phyloP scores from a whole-genome alignment of 2,888 invertebrate species.

The Ornithoptera alexandrae region DNA sequence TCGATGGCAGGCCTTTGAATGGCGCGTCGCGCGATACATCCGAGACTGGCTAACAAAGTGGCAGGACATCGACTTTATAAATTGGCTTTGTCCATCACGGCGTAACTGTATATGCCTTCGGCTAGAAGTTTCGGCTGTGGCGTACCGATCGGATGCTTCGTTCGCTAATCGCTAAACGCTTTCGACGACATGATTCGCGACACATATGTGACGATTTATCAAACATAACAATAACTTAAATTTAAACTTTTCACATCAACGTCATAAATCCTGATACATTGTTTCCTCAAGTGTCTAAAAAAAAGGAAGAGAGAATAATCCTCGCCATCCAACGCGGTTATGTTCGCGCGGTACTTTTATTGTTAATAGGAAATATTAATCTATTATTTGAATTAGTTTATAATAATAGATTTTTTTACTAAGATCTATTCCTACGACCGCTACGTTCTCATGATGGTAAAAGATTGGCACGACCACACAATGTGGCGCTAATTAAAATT shows the following conservation, averaged over 20 bases:
- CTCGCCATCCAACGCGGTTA: too few species aligned
- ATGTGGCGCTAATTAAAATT: too few species aligned
- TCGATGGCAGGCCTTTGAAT: conserved; percentile 68
- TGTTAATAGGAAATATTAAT: too few species aligned
- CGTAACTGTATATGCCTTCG: conserved; percentile 57
- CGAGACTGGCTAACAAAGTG: conserved; percentile 64
- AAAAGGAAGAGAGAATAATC: too few species aligned
- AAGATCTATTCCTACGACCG: too few species aligned
- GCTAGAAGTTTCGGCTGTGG: conserved; percentile 36
- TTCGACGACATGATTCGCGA: conserved; percentile 18
- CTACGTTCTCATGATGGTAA: too few species aligned
- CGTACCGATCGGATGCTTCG: conserved; percentile 23
- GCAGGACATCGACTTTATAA: conserved; percentile 78
- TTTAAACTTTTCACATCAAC: neutral
- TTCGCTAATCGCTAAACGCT: conserved; percentile 23
- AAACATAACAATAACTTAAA: neutral
- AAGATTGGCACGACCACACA: too few species aligned
- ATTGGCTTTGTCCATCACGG: conserved; percentile 69
- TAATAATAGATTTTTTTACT: too few species aligned
- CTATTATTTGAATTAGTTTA: too few species aligned
- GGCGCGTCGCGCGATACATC: conserved; percentile 62
- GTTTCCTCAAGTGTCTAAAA: too few species aligned
- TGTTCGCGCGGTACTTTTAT: too few species aligned
- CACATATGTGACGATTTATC: neutral
- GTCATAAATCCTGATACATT: neutral